Base-by-base conservation (phyloP, 1,140 invertebrate genomes). In the Notospermus geniculatus region DNA sequence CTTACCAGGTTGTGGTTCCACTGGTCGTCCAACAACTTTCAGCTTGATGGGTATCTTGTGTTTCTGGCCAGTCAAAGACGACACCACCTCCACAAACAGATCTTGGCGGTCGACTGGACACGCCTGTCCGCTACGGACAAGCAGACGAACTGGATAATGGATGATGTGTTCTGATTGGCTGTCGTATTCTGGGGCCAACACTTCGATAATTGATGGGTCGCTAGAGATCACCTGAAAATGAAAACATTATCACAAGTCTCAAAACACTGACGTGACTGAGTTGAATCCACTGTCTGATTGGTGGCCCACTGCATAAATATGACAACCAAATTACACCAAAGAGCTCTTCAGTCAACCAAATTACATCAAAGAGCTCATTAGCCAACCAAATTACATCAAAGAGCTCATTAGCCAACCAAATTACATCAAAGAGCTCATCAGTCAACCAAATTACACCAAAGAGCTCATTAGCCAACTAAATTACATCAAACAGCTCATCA, bases 201-300 rank as follows among this genome's bases (percentile, higher is more conserved):
- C 66, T 59, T 77, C 70, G 28, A 79, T 36, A 15, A 80, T 63
- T 28, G 62, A 62, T 2, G 68, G 60, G 55, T 78, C 76, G 73
- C 74, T 78, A 1, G 73, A 66, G 11, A 64, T 54, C 19, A 74
- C 71, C 77, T 79, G 45, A 0, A 36, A 15, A 57, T 41, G 9
- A 57, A 62, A 28, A 11, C 41, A 7, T 19, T 9, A 23, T 50
- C n/a, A 50, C 25, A n/a, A n/a, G n/a, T n/a, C n/a, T n/a, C n/a
- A n/a, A n/a, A n/a, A n/a, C n/a, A n/a, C n/a, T n/a, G n/a, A n/a
- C n/a, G n/a, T n/a, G n/a, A n/a, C n/a, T n/a, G n/a, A n/a, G n/a
- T n/a, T n/a, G n/a, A n/a, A n/a, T n/a, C n/a, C n/a, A n/a, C n/a
- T n/a, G n/a, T n/a, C n/a, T n/a, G n/a, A n/a, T n/a, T n/a, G n/a